Base-by-base conservation (phyloP, 2,113 vertebrate species). In the Pseudorhombus dupliciocellatus region DNA sequence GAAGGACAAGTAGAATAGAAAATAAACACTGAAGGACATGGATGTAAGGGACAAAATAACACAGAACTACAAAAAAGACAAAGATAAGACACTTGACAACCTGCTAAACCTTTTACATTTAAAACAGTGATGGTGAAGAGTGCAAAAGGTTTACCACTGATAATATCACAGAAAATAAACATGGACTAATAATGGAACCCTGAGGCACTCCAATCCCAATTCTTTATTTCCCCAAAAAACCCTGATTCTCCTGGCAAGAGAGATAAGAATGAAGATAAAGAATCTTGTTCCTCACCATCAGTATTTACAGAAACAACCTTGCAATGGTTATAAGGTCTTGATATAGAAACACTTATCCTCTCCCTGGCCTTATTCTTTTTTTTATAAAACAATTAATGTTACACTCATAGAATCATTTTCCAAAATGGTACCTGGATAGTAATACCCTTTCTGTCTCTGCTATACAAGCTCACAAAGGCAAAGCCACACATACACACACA, bases 381-480 rank as follows among this genome's bases (percentile, higher is more conserved):
- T 46, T 4, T 18, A 61, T 42, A 28, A 5, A 14, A 15, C 54
- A 59, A n/a, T 34, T 50, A 26, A 59, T 42, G 10, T 37, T 12
- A 53, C 22, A 24, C 34, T 26, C 6, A 51, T 52, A 53, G 15
- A 4, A 24, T 28, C 16, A 58, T 16, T 1, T 56, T 60, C 15
- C 64, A 28, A 10, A 44, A 44, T 20, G 50, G 28, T n/a, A 34
- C 31, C 9, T 31, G 30, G 63, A 10, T 48, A 79, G 16, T 18
- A 50, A 55, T 55, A 59, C 20, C 18, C 15, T 80, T 54, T 44
- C 25, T 2, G 5, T 68, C 62, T 75, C 40, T 63, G 31, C 52
- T 67, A 18, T 28, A 77, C 37, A 70, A 66, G 70, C 54, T 57
- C 53, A 72, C 50, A 72, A 62, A 73, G 56, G 69, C 80, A 62